Conservation (phyloP, 1,140 invertebrate species). For the Cylas formicarius region DNA sequence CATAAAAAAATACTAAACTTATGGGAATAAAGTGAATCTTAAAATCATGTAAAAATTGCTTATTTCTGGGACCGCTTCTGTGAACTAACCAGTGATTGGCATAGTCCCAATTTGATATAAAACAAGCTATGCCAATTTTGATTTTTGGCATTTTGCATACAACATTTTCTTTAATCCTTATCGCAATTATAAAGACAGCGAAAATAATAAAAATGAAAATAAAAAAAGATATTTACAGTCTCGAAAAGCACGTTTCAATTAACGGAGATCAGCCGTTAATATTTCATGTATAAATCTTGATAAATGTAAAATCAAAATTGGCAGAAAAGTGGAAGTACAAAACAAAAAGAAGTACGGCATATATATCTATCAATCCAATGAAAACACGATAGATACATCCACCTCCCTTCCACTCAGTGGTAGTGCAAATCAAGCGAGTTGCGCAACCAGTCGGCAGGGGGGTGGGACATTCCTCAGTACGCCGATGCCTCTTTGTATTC, state of each 20-base stretch:
- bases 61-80: too few relatives aligned
- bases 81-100: too few relatives aligned
- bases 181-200: too few relatives aligned
- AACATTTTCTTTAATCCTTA: too few relatives aligned
- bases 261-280: neutral
- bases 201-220: neutral
- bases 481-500: constrained; percentile 98
- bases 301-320: neutral
- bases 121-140: too few relatives aligned
- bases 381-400: constrained; percentile 27
- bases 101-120: too few relatives aligned
- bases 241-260: neutral
- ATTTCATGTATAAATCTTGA: neutral
- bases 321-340: neutral
- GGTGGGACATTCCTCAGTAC: constrained; percentile 70
- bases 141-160: too few relatives aligned
- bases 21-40: too few relatives aligned
- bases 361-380: constrained; percentile 26
- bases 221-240: neutral
- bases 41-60: too few relatives aligned
- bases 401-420: constrained; percentile 38
- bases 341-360: constrained; percentile 26
- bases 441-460: constrained; percentile 48
- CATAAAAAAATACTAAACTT: too few relatives aligned
- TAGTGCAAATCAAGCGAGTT: constrained; percentile 40